A percentile compares a stretch with the other conserved stretches of the same genome.
Evolutionary conservation across 1,140 invertebrate species (phyloP).

Genomic region (Drosophila baimaii): DNA sequence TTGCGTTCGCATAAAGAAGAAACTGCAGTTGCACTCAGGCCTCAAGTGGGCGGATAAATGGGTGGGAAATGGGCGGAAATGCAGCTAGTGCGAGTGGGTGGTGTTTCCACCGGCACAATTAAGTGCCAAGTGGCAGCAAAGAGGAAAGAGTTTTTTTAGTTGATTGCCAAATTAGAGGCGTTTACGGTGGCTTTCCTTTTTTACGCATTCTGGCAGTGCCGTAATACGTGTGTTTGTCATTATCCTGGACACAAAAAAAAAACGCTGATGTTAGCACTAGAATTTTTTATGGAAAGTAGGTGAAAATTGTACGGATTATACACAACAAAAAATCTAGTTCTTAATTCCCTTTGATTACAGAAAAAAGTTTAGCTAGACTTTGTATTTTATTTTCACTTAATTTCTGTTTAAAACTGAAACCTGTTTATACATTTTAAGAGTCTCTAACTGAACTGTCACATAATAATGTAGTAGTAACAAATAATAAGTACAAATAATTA

Average conservation of each 20-base stretch:
- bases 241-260: constrained; percentile 38
- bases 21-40: constrained; percentile 48
- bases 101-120: constrained; percentile 55
- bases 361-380: neutral
- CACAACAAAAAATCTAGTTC: neutral
- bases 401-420: neutral
- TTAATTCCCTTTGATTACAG: too few relatives aligned
- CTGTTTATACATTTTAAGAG: neutral
- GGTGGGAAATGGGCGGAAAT: constrained; percentile 24
- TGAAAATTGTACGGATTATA: neutral
- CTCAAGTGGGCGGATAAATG: constrained; percentile 50
- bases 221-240: constrained; percentile 27
- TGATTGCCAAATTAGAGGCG: constrained; percentile 76
- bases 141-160: constrained; percentile 47
- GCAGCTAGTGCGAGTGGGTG: constrained; percentile 9
- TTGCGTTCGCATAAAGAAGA: constrained; percentile 80
- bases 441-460: neutral
- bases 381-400: neutral
- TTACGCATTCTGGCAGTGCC: constrained; percentile 62
- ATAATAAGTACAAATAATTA: neutral
- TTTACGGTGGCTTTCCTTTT: constrained; percentile 65
- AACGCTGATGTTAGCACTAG: constrained; percentile 24
- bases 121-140: constrained; percentile 25
- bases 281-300: constrained; percentile 11
- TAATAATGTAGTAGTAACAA: neutral